Conservation (phyloP, 2,888 invertebrate genomes). For the Mimas tiliae region DNA sequence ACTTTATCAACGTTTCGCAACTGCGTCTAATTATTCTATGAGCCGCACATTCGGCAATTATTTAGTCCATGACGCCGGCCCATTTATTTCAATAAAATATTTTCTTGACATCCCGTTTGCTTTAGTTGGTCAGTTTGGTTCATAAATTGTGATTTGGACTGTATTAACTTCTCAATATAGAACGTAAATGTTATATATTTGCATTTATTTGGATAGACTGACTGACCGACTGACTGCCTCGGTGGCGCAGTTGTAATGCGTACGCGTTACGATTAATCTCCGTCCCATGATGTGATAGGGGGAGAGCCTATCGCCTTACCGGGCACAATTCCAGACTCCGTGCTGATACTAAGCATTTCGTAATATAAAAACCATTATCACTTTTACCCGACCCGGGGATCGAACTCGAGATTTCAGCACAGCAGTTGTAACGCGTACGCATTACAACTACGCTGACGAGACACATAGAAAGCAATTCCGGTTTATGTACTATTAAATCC, state of each 20-base stretch:
- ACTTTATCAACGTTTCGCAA: too few relatives aligned
- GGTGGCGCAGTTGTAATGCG: too few relatives aligned
- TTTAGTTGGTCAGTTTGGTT: conserved; percentile 29
- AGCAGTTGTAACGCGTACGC: too few relatives aligned
- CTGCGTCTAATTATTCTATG: neutral
- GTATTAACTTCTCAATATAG: neutral
- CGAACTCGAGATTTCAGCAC: neutral
- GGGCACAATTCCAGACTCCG: too few relatives aligned
- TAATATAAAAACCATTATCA: too few relatives aligned
- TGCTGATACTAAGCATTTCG: too few relatives aligned
- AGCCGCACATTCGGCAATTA: neutral
- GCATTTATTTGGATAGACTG: neutral
- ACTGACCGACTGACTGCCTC: too few relatives aligned
- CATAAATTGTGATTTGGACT: conserved; percentile 31
- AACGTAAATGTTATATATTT: neutral
- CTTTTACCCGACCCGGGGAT: neutral
- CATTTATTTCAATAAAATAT: conserved; percentile 36
- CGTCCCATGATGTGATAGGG: too few relatives aligned
- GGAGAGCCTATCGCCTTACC: too few relatives aligned
- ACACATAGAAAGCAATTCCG: neutral
- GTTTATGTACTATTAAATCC: neutral
- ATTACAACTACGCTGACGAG: too few relatives aligned
- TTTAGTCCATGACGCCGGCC: conserved; percentile 25
- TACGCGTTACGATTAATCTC: too few relatives aligned
- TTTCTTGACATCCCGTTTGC: conserved; percentile 34